phyloP scores from a whole-genome alignment of 1,140 invertebrate genomes.

The Antheraea pernyi region DNA sequence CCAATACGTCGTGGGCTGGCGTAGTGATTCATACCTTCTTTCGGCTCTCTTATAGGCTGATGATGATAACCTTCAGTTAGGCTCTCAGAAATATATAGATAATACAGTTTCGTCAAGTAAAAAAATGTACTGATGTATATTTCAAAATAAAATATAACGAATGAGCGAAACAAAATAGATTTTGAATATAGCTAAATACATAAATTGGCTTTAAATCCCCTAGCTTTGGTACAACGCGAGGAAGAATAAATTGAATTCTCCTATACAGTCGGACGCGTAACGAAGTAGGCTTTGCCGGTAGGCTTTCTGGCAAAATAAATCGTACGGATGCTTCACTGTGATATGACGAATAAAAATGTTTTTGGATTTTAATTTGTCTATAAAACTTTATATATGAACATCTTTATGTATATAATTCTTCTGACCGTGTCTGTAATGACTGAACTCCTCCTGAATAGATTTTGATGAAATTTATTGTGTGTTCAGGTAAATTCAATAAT shows the following conservation, averaged over 20 bases:
- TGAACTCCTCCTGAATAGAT: no score
- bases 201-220: constrained; percentile 29
- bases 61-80: no score
- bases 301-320: constrained; percentile 4
- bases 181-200: constrained; percentile 15
- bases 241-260: constrained; percentile 27
- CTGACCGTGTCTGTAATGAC: no score
- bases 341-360: neutral
- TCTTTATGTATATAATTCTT: no score
- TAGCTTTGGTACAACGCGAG: constrained; percentile 13
- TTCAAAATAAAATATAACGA: neutral
- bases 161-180: neutral
- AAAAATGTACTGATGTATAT: neutral
- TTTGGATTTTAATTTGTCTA: neutral
- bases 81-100: no score
- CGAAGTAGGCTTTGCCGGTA: constrained; percentile 3
- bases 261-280: constrained; percentile 1
- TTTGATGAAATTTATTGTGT: no score
- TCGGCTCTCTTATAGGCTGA: no score
- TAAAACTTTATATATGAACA: no score
- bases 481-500: no score
- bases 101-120: neutral
- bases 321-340: neutral
- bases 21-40: no score
- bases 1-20: no score